These are phyloP conservation scores for Syrmaticus mikado DNA, from an alignment of 2,113 vertebrate genomes.

Conservation along the genomic window DNA sequence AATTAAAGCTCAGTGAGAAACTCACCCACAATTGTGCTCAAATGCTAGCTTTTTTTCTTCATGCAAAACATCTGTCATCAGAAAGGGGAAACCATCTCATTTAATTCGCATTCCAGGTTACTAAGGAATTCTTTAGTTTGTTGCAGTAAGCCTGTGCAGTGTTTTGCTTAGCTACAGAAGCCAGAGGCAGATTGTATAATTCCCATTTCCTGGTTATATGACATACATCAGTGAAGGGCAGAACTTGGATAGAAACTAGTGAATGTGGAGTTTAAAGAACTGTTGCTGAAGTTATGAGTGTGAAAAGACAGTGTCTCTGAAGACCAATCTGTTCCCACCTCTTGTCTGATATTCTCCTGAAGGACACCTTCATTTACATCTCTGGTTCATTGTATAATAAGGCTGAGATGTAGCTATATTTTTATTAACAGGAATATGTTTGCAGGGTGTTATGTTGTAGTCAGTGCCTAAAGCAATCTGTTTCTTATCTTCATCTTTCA, in stretches of 20 bases:
- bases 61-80: conserved; percentile 37
- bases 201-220: conserved; percentile 57
- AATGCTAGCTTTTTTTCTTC: conserved; percentile 18
- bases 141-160: conserved; percentile 47
- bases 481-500: not conserved
- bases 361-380: not conserved
- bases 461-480: not conserved
- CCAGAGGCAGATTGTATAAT: conserved; percentile 48
- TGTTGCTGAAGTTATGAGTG: not conserved
- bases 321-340: not conserved
- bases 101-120: conserved; percentile 66
- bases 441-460: fast-evolving
- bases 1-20: not conserved
- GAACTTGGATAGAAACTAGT: not conserved
- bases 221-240: conserved; percentile 10
- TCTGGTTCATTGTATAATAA: not conserved
- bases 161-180: conserved; percentile 68
- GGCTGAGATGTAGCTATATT: not conserved
- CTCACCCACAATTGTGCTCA: not conserved
- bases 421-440: not conserved
- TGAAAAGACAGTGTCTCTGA: not conserved
- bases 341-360: not conserved
- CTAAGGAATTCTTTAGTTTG: conserved; percentile 59
- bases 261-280: not conserved
- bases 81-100: conserved; percentile 28